These are phyloP conservation scores for Lissocephala sabroskyi DNA, from an alignment of 2,888 invertebrate species.

Conservation along the genomic window DNA sequence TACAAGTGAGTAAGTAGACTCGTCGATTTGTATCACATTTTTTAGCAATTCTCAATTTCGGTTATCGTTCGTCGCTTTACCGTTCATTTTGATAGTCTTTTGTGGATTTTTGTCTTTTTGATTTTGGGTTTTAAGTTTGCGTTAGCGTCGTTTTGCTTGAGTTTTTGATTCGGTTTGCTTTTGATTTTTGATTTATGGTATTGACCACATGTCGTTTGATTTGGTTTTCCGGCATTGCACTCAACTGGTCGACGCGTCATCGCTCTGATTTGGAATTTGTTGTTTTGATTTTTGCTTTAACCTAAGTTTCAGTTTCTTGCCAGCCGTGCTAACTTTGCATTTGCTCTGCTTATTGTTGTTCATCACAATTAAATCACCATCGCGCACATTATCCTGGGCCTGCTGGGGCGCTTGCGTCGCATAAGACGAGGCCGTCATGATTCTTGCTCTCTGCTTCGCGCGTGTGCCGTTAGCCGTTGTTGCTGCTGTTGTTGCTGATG, in stretches of 20 bases:
- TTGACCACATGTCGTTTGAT: not conserved
- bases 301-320: conserved; percentile 32
- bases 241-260: conserved; percentile 4
- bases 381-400: too few species aligned
- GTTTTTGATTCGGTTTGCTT: conserved; percentile 7
- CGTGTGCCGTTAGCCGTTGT: conserved; percentile 15
- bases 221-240: not conserved
- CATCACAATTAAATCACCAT: too few species aligned
- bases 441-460: too few species aligned
- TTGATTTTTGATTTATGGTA: conserved; percentile 2
- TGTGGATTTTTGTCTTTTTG: conserved; percentile 7
- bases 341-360: too few species aligned
- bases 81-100: conserved; percentile 6
- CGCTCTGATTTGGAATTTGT: conserved; percentile 2
- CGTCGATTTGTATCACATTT: conserved; percentile 42
- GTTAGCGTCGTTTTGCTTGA: too few species aligned
- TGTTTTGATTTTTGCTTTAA: conserved; percentile 19
- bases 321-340: conserved; percentile 12
- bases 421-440: too few species aligned
- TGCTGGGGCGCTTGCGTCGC: too few species aligned
- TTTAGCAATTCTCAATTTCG: too few species aligned
- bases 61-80: too few species aligned
- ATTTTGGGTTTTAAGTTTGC: conserved; percentile 6
- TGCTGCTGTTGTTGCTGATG: conserved; percentile 11
- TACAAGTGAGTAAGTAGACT: conserved; percentile 41